Evolutionary conservation across 2,888 invertebrate genomes (phyloP), one percentile per base, ranked within the genome.

Genomic region (Tyria jacobaeae): DNA sequence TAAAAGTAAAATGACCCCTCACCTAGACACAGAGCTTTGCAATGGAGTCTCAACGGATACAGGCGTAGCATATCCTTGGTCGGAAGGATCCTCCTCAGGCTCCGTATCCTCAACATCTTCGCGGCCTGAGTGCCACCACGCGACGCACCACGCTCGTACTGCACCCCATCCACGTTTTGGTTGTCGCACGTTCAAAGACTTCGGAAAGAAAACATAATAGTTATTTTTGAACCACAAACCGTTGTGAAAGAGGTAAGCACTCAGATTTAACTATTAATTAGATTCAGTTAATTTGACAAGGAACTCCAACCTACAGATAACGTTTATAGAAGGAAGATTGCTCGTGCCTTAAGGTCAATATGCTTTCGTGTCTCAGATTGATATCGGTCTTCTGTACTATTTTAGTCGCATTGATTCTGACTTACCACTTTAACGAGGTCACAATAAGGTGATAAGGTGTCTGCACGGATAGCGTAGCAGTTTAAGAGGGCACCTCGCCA

Each of bases 71-170:
- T 96, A 97, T 68, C 96, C 96, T 75, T 95, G 96, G 89, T 97
- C 96, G 81, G 97, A 96, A 70, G 96, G 95, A 83, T 96, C 96
- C 83, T 98, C 98, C 68, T 96, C 95, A 37, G 96, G 96, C 87
- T 95, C 97, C 76, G 96, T 96, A 70, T 97, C 97, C 78, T 97
- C 96, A 68, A 96, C 95, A 80, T 97, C 97, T 68, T 97, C 97
- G 41, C 97, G 94, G 0, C 97, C 97, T 15, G 97, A 97, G 88
- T 97, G 97, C 97, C 97, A 97, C 97, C 97, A 97, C 83, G 97
- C 97, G 61, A 97, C 95, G 87, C 97, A 97, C 97, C 97, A 97
- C 70, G 96, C 96, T 68, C 96, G 91, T 59, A 96, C 89, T 21
- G 95, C 90, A 0, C 81, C 85, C 95, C 95, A 95, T 15, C 95